Conservation (phyloP, 2,888 invertebrate genomes). For the Caenorhabditis sp. region DNA sequence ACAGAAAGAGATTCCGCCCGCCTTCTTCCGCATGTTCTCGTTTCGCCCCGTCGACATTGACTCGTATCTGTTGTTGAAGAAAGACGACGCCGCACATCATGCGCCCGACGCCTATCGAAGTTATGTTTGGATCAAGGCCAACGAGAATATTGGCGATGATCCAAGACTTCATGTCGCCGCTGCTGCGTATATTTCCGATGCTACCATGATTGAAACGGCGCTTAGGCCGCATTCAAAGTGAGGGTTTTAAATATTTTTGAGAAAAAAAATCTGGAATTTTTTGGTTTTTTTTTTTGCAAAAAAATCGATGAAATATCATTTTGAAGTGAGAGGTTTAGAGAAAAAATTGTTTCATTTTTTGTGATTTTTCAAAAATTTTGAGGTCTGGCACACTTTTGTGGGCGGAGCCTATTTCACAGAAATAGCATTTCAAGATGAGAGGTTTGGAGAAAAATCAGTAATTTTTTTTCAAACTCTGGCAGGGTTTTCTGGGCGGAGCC, state of each 20-base stretch:
- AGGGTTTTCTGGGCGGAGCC: too few species aligned
- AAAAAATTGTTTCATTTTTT: too few species aligned
- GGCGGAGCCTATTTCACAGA: too few species aligned
- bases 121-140: slow-evolving; percentile 57
- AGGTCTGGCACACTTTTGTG: not conserved
- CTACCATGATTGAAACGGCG: slow-evolving; percentile 56
- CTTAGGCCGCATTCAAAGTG: slow-evolving; percentile 52
- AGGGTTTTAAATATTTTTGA: not conserved
- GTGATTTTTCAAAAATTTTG: not conserved
- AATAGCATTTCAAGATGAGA: too few species aligned
- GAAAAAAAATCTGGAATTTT: not conserved
- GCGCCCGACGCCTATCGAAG: slow-evolving; percentile 42
- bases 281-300: too few species aligned
- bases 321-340: too few species aligned
- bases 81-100: slow-evolving; percentile 34
- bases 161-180: slow-evolving; percentile 72
- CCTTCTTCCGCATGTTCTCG: slow-evolving; percentile 55
- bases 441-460: too few species aligned
- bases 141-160: slow-evolving; percentile 67
- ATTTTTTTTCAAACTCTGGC: too few species aligned
- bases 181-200: slow-evolving; percentile 72
- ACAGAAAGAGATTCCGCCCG: slow-evolving; percentile 52
- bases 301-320: too few species aligned
- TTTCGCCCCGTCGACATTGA: slow-evolving; percentile 57
- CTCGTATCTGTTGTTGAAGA: slow-evolving; percentile 38